Evolutionary conservation across 2,113 vertebrate species (phyloP).

Genomic region (Chloroceryle aenea): DNA sequence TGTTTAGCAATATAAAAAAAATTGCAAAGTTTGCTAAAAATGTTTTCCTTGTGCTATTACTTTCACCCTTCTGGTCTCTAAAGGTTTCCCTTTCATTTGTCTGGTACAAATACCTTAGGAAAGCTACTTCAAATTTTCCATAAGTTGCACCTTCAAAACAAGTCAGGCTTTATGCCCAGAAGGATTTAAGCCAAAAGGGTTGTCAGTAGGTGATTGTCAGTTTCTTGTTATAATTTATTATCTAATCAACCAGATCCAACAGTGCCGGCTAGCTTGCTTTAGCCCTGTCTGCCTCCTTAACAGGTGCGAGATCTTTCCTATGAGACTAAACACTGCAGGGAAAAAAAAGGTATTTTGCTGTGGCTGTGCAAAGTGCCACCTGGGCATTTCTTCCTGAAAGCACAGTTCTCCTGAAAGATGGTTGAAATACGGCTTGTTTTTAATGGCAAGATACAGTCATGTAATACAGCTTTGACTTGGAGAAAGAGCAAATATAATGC

Average conservation of each 20-base stretch:
- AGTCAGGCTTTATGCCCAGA: neutral
- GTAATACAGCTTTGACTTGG: neutral
- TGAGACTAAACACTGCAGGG: neutral
- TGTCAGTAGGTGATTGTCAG: neutral
- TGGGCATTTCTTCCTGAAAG: neutral
- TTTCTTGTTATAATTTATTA: neutral
- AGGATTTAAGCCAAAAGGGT: neutral
- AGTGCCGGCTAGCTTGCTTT: neutral
- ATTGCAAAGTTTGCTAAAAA: neutral
- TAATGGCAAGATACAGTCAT: neutral
- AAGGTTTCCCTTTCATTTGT: neutral
- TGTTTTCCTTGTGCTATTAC: neutral
- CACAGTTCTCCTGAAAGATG: neutral
- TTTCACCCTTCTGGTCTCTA: neutral
- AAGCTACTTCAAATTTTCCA: neutral
- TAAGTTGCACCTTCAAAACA: neutral
- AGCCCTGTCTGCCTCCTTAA: neutral
- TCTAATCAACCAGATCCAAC: neutral
- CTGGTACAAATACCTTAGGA: neutral
- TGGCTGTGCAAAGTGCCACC: neutral
- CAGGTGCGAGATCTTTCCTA: neutral
- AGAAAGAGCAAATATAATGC: neutral
- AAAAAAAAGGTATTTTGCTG: neutral
- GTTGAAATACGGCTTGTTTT: neutral
- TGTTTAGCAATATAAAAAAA: neutral